Base-by-base conservation (phyloP, 2,797 vertebrate species). In the Anabacerthia variegaticeps region DNA sequence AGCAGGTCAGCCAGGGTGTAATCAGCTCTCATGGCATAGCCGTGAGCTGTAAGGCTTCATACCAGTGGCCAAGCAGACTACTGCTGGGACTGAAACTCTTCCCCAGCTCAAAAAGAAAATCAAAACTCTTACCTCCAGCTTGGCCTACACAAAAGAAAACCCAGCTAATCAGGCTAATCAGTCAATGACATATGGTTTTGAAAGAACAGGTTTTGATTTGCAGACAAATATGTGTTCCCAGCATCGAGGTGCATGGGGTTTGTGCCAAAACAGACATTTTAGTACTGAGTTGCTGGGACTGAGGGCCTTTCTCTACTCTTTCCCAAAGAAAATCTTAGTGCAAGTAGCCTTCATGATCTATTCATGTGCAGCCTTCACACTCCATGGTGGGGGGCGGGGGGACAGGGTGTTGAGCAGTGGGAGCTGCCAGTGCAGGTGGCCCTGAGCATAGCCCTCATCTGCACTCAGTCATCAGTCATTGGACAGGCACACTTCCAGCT, bases 1-100 rank as follows among this genome's bases (percentile, higher is more conserved):
- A 44, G 46, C 63, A 87, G 89, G 83, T 82, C 96, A 96, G 89
- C 85, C 85, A 96, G 88, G 62, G 66, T 94, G 77, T 61, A 93
- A 95, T 93, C 80, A 56, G 41, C 77, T 92, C 83, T 92, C 54
- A 23, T 48, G 74, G 74, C 90, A 65, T 17, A 67, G 74, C 71
- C 49, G 19, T 43, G 91, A 71, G 68, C 69, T 72, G 41, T 54
- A 71, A 43, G 32, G 86, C 65, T 85, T 84, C 59, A 68, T 85
- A 44, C 71, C 19, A 15, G 77, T 82, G 80, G 88, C 83, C 83
- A 90, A 80, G 65, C 56, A 67, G 74, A 12, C 49, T 30, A 9
- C 80, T 95, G 59, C 85, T 85, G 80, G 37, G 71, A 95, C 22
- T 8, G 7, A 82, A 92, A 91, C 32, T 52, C 89, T 59, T 92